phyloP scores from a whole-genome alignment of 2,113 vertebrate species.

The Hirundichthys speculiger region DNA sequence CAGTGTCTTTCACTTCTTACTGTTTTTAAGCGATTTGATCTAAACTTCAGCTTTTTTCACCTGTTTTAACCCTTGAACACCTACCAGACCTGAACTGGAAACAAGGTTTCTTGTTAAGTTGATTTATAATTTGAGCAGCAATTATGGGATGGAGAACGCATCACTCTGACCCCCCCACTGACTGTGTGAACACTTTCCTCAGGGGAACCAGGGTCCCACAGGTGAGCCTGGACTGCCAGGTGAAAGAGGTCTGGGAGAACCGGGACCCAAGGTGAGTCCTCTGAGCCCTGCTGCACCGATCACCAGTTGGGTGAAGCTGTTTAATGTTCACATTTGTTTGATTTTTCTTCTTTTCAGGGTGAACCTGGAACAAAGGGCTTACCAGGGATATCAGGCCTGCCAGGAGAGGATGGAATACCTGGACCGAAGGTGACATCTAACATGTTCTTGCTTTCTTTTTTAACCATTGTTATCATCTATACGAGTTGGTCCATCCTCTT shows the following conservation, averaged over 20 bases:
- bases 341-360: slow-evolving; percentile 60
- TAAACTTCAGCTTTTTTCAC: too few relatives aligned
- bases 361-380: slow-evolving; percentile 70
- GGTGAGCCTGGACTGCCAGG: slow-evolving; percentile 76
- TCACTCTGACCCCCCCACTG: background rate
- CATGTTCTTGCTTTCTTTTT: background rate
- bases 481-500: background rate
- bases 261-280: slow-evolving; percentile 78
- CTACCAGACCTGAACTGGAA: too few relatives aligned
- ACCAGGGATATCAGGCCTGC: slow-evolving; percentile 67
- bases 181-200: slow-evolving; percentile 10
- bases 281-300: background rate
- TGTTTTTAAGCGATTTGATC: too few relatives aligned
- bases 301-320: too few relatives aligned
- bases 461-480: background rate
- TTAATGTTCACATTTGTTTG: background rate
- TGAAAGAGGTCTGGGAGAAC: slow-evolving; percentile 71
- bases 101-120: too few relatives aligned
- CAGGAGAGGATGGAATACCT: slow-evolving; percentile 74
- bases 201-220: slow-evolving; percentile 77
- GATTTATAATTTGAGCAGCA: too few relatives aligned
- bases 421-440: slow-evolving; percentile 76
- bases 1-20: too few relatives aligned
- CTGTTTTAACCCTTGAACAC: too few relatives aligned
- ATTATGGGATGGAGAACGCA: too few relatives aligned